Percentiles rank a stretch among this genome's conserved stretches.
Evolutionary conservation across 2,797 vertebrate species (phyloP).

Genomic region (Lophura swinhoii): DNA sequence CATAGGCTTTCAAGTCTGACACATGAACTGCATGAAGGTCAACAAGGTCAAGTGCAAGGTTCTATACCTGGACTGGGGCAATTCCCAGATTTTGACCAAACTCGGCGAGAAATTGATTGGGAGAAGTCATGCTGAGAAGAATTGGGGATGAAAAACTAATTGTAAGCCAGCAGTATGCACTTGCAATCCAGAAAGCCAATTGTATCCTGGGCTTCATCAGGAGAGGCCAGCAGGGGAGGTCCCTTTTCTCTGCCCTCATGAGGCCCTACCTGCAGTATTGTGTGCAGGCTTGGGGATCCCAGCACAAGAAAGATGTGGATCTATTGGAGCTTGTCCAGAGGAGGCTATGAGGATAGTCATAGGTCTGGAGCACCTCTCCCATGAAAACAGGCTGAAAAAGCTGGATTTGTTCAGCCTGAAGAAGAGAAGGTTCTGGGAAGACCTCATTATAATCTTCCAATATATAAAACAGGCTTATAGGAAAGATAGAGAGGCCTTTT

Average conservation of each 20-base stretch:
- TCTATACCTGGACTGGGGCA: too few species aligned
- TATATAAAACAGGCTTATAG: not conserved
- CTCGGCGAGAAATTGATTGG: not conserved
- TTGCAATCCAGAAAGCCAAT: not conserved
- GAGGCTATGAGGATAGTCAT: not conserved
- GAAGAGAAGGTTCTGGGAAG: not conserved
- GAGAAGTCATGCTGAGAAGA: not conserved
- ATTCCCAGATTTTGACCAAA: too few species aligned
- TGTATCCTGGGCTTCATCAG: not conserved
- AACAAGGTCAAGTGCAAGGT: not conserved
- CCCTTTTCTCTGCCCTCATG: not conserved
- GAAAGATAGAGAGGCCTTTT: not conserved
- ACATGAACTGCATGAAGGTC: not conserved
- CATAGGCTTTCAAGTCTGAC: not conserved
- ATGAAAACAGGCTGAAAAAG: not conserved
- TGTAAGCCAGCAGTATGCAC: not conserved
- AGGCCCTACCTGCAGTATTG: not conserved
- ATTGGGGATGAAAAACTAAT: not conserved
- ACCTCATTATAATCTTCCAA: not conserved
- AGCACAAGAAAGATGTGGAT: not conserved
- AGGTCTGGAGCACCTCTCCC: not conserved
- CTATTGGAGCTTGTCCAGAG: not conserved
- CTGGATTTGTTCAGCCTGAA: not conserved
- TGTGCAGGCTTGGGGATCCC: not conserved
- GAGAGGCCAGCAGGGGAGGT: not conserved